Evolutionary conservation across 2,113 vertebrate genomes (phyloP).

Genomic region (Hirundichthys speculiger): DNA sequence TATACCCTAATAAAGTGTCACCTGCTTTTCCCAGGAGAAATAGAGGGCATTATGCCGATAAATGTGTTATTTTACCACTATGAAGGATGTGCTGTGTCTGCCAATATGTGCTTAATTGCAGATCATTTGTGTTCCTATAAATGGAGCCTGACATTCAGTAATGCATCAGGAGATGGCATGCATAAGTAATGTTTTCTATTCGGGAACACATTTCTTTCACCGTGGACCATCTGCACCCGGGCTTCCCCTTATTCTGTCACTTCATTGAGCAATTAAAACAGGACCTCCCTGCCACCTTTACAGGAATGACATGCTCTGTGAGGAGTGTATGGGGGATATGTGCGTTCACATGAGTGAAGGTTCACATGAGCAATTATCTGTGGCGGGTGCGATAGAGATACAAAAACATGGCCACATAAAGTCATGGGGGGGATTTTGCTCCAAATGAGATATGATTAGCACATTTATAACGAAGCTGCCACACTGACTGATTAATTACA

Average conservation of each 20-base stretch:
- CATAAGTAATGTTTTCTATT: constrained; percentile 56
- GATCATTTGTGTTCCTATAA: constrained; percentile 34
- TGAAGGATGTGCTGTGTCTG: background rate
- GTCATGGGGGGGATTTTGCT: no score
- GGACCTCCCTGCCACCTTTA: constrained; percentile 15
- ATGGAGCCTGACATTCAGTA: constrained; percentile 39
- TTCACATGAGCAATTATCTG: background rate
- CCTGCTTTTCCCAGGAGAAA: constrained; percentile 32
- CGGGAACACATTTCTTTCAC: constrained; percentile 39
- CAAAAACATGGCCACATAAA: constrained; percentile 6
- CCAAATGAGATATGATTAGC: constrained; percentile 26
- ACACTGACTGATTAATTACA: constrained; percentile 45
- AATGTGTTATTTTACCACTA: constrained; percentile 31
- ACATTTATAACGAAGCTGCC: constrained; percentile 17
- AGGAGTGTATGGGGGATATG: constrained; percentile 2
- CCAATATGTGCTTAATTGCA: constrained; percentile 25
- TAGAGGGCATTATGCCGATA: constrained; percentile 25
- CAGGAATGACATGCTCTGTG: background rate
- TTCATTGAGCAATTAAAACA: constrained; percentile 50
- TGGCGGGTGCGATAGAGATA: background rate
- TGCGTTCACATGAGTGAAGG: constrained; percentile 5
- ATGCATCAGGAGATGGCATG: constrained; percentile 32
- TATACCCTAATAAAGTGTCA: background rate
- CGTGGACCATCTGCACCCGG: constrained; percentile 15
- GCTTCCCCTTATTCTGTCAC: constrained; percentile 49